Conservation (phyloP, 1,140 invertebrate genomes). For the Diprion similis region DNA sequence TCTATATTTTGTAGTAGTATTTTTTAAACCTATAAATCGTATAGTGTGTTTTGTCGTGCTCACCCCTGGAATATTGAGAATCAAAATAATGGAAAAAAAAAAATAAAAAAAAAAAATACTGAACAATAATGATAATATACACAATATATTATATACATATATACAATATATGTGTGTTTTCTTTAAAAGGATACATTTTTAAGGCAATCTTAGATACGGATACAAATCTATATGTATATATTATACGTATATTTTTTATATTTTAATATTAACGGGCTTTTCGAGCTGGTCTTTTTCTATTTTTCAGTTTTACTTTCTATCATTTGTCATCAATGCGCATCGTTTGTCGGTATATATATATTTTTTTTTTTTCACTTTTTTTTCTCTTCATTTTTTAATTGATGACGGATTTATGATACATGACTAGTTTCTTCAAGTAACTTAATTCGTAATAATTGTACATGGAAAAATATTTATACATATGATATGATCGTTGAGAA, state of each 20-base stretch:
- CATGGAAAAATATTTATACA: conserved; percentile 11
- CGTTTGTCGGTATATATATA: conserved; percentile 17
- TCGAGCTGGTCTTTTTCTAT: neutral
- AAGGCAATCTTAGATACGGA: neutral
- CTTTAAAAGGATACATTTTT: neutral
- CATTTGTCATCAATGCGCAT: conserved; percentile 23
- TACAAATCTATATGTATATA: too few species aligned
- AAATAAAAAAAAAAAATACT: neutral
- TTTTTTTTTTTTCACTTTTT: neutral
- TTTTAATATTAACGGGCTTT: neutral
- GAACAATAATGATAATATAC: too few species aligned
- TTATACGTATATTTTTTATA: too few species aligned
- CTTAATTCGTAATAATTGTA: conserved; percentile 33
- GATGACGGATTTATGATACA: conserved; percentile 37
- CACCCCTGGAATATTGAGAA: neutral
- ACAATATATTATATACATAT: too few species aligned
- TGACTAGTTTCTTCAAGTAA: conserved; percentile 55
- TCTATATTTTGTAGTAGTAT: conserved; percentile 43
- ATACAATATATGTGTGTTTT: too few species aligned
- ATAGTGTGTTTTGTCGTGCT: neutral
- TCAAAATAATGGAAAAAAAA: too few species aligned
- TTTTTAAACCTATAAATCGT: neutral
- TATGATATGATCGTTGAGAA: conserved; percentile 14
- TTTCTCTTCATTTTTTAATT: neutral
- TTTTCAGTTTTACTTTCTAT: conserved; percentile 11